Evolutionary conservation across 2,888 invertebrate species (phyloP).

Genomic region (Aradus depressus): DNA sequence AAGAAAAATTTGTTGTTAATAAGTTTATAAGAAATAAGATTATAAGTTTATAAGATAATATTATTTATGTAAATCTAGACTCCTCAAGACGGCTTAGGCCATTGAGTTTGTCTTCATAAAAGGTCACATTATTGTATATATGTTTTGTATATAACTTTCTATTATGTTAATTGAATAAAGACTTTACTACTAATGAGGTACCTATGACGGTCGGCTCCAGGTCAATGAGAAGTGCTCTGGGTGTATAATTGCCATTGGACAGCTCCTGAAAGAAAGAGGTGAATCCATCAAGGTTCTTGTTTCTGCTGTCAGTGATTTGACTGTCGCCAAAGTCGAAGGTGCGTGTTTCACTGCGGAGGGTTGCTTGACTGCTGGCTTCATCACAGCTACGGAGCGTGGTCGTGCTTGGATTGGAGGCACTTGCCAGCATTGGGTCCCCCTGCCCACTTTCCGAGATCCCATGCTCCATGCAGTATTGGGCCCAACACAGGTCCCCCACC

Average conservation of each 20-base stretch:
- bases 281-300: background rate
- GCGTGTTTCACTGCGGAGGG: background rate
- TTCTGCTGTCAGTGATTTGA: background rate
- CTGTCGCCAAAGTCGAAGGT: background rate
- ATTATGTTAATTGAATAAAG: no score
- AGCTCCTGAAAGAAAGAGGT: slow-evolving; percentile 18
- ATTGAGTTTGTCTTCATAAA: no score
- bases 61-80: no score
- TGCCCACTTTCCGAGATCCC: slow-evolving; percentile 39
- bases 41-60: no score
- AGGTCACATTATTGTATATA: no score
- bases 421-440: background rate
- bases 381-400: background rate
- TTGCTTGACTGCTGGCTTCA: background rate
- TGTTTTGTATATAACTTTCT: no score
- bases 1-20: no score
- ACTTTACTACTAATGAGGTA: no score
- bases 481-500: slow-evolving; percentile 31
- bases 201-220: slow-evolving; percentile 78
- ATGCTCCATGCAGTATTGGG: slow-evolving; percentile 36
- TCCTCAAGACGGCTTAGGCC: no score
- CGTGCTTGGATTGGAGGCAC: background rate
- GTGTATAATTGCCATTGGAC: slow-evolving; percentile 51
- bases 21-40: no score
- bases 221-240: slow-evolving; percentile 73